Evolutionary conservation across 2,113 vertebrate species (phyloP), one percentile per base, ranked within the genome.

Genomic region (Propithecus coquereli): DNA sequence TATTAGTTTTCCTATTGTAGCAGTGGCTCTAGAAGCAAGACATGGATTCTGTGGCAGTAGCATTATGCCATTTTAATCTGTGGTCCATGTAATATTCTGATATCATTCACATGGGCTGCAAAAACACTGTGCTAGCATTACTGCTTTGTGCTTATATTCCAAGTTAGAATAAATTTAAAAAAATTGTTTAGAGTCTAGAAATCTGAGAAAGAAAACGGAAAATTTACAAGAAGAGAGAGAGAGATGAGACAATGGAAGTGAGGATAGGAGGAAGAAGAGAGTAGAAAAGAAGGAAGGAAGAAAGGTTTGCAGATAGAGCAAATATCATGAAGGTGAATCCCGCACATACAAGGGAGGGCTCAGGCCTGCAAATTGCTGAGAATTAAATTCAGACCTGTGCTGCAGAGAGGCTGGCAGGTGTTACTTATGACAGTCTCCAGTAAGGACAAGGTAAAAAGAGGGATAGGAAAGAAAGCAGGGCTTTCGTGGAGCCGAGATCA

Each of bases 341-440:
- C 43, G 2, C 14, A 14, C 20, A 87, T 20, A 59, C 47, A 70
- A 9, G 2, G 25, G n/a, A 4, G 9, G 8, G 95, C 65, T 47
- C 80, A 81, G 32, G 32, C 94, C 20, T 32, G 6, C 6, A 86
- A 66, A 61, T 0, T 27, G 45, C 61, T 45, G 89, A 77, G 50
- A 80, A 68, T 43, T 18, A 11, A 80, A 40, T 16, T 80, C 57
- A 32, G 87, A 73, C 37, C 50, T 9, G 9, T 2, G n/a, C 0
- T 16, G 12, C 8, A 10, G 34, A 27, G 63, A n/a, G n/a, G 34
- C 37, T 14, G 40, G 32, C 6, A 32, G 43, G n/a, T 8, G 8
- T 27, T 18, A 0, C 0, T 0, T 0, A 20, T 32, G 8, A 71
- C 3, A 27, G 13, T 37, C 65, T 50, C 11, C 5, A 54, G 25